Evolutionary conservation across 2,113 vertebrate genomes (phyloP), one percentile per base, ranked within the genome.

Genomic region (Leptobrachium leishanense): DNA sequence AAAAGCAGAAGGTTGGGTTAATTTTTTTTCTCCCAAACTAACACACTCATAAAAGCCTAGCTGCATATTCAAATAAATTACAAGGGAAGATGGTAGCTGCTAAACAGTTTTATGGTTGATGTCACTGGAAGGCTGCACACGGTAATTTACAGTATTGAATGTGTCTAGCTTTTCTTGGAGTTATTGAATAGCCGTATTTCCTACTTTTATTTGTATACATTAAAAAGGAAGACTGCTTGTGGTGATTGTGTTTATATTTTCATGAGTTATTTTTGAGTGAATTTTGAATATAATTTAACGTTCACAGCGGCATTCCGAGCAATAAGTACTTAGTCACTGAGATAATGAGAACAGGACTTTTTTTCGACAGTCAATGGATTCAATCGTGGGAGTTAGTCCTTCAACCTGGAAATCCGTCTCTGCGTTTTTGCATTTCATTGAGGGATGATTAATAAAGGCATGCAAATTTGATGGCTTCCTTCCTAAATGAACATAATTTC

Each of bases 1-100:
- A 86, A 88, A 90, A 86, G 86, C 82, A 85, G 72, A 87, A 82
- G 83, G 80, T 65, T 80, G 76, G 43, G 72, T 82, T 84, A 84
- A 83, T 54, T 1, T 86, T 89, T 88, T 88, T 59, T 59, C 13
- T 59, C 13, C 13, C 13, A 5, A 90, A 87, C 83, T 86, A 88
- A 88, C 83, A 84, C 20, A 54, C 85, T 85, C 83, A 83, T 82
- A 82, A 87, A 86, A 84, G 82, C 75, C 68, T 80, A 73, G 6
- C 10, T 71, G 83, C 74, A 8, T 55, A 70, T 62, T 10, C 12
- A 70, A 53, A 77, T 44, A 62, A 69, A 69, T 68, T 69, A 68
- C 75, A 55, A 54, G 50, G 10, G 75, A 42, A 50, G 66, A 42
- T 57, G 11, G 67, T 70, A 64, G 13, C 75, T 87, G 71, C 73